Conservation (phyloP, 1,140 invertebrate species). For the Scaptomyza graminum region DNA sequence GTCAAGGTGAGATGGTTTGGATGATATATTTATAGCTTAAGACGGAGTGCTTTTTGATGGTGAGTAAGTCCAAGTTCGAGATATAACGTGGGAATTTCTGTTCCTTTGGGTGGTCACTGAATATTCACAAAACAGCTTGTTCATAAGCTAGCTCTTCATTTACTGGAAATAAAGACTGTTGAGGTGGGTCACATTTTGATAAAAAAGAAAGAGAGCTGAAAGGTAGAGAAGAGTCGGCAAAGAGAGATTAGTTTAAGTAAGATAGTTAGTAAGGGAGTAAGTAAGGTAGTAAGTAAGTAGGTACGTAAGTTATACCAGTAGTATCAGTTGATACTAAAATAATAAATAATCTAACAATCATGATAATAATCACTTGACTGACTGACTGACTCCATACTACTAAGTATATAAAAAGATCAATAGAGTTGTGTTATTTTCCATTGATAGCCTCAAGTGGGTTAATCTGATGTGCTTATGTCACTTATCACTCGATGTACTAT, state of each 20-base stretch:
- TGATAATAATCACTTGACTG: neutral
- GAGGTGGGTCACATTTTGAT: neutral
- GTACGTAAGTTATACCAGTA: too few species aligned
- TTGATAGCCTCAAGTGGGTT: slow-evolving; percentile 41
- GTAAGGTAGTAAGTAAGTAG: too few species aligned
- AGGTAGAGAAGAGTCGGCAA: too few species aligned
- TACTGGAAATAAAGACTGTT: neutral
- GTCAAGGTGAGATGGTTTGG: slow-evolving; percentile 33
- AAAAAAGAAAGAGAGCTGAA: too few species aligned
- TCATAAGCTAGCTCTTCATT: neutral
- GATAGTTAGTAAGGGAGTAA: too few species aligned
- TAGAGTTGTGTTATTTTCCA: slow-evolving; percentile 36
- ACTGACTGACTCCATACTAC: neutral
- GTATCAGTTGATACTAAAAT: too few species aligned
- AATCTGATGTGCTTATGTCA: slow-evolving; percentile 46
- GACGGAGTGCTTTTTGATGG: neutral
- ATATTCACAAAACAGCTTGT: neutral
- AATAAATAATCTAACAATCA: slow-evolving; percentile 3
- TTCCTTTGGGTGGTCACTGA: slow-evolving; percentile 23
- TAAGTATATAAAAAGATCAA: neutral
- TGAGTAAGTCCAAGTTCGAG: neutral
- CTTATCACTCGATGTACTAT: slow-evolving; percentile 10
- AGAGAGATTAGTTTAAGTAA: too few species aligned
- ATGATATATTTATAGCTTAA: slow-evolving; percentile 17
- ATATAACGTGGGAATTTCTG: slow-evolving; percentile 23